Conservation (phyloP, 2,888 invertebrate genomes). For the Alitta virens region DNA sequence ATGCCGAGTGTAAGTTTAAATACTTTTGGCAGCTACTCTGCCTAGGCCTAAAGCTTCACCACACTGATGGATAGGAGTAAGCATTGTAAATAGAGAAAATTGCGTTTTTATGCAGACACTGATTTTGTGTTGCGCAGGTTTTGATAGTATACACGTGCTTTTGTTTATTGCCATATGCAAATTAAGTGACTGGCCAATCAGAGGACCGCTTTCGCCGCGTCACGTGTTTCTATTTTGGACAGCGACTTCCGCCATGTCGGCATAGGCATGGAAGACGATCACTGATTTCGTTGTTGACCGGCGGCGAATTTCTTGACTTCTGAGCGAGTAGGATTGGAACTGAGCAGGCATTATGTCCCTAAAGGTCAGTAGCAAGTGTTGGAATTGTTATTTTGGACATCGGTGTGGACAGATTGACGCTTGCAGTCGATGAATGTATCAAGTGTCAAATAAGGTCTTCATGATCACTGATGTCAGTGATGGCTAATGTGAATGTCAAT, state of each 20-base stretch:
- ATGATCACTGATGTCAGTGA: no score
- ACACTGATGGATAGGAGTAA: no score
- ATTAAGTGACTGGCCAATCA: not conserved
- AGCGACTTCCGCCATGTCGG: not conserved
- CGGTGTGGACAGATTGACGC: not conserved
- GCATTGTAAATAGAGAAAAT: no score
- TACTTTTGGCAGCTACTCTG: no score
- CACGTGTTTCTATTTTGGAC: conserved; percentile 1
- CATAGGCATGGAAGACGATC: not conserved
- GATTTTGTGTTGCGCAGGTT: no score
- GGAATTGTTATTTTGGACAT: no score
- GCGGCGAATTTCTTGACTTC: not conserved
- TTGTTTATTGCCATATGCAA: not conserved
- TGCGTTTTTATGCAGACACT: no score
- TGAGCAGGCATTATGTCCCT: not conserved
- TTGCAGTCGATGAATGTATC: not conserved
- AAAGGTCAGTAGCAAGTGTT: not conserved
- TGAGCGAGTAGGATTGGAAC: not conserved
- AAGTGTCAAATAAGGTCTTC: not conserved
- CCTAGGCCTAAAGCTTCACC: no score
- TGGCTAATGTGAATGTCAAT: no score
- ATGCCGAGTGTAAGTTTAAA: no score
- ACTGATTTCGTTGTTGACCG: not conserved
- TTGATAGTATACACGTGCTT: not conserved
- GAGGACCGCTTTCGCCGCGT: not conserved